Percentiles rank a stretch among this genome's conserved stretches.
Conservation (phyloP, 64 coral and sea anemone species). For the Stichodactyla mertensii region DNA sequence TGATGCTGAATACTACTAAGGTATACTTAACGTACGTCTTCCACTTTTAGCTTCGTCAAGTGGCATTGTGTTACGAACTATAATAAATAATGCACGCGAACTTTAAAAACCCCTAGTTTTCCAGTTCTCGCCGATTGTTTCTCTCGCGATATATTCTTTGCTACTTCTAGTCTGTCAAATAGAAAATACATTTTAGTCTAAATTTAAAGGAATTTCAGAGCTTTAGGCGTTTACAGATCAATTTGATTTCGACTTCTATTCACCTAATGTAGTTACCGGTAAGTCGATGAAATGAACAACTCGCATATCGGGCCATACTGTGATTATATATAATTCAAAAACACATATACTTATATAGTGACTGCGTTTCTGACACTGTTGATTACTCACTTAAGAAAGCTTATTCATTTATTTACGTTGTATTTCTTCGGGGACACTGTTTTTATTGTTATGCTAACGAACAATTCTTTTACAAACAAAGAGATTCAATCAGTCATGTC, state of each 20-base stretch:
- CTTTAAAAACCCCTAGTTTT: neutral
- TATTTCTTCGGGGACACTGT: neutral
- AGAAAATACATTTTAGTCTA: neutral
- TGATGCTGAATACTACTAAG: neutral
- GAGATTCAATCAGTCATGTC: neutral
- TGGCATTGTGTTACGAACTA: neutral
- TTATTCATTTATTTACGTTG: neutral
- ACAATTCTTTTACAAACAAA: neutral
- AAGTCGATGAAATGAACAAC: neutral
- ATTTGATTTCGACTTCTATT: neutral
- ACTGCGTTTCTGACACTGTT: neutral
- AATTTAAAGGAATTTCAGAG: neutral
- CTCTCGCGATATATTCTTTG: neutral
- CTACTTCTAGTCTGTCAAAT: no score
- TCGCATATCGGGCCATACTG: neutral
- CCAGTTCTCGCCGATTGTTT: neutral
- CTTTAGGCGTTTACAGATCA: neutral
- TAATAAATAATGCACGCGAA: slow-evolving; percentile 3
- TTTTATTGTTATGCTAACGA: slow-evolving; percentile 6
- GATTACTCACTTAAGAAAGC: neutral
- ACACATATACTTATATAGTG: neutral
- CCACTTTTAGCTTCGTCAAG: neutral
- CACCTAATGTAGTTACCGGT: neutral
- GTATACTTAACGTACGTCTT: neutral
- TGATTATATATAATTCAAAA: neutral